Evolutionary conservation across 2,888 invertebrate genomes (phyloP).

Genomic region (Parelbella ahira): DNA sequence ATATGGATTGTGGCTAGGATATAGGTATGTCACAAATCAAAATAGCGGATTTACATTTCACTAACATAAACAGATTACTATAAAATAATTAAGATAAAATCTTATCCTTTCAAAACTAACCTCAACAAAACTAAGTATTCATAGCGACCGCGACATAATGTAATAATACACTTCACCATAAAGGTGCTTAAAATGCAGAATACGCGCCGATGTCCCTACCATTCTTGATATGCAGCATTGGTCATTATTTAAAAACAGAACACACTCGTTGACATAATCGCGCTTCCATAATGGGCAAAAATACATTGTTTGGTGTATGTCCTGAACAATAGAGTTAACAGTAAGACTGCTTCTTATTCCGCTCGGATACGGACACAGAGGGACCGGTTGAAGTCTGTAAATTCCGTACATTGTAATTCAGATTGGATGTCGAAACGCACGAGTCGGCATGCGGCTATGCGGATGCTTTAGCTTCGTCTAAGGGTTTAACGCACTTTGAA

Average conservation of each 20-base stretch:
- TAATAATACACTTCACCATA: constrained; percentile 16
- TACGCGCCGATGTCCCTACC: constrained; percentile 42
- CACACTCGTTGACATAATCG: constrained; percentile 75
- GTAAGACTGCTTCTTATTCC: constrained; percentile 77
- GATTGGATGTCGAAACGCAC: constrained; percentile 71
- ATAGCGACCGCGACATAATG: constrained; percentile 17
- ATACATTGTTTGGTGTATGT: constrained; percentile 70
- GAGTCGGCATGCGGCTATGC: constrained; percentile 71
- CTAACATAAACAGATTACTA: too few species aligned
- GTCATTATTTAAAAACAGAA: constrained; percentile 72
- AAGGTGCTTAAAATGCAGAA: constrained; percentile 48
- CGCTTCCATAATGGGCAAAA: constrained; percentile 72
- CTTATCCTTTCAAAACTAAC: neutral
- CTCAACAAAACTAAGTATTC: constrained; percentile 23
- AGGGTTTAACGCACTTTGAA: constrained; percentile 42
- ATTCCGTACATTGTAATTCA: constrained; percentile 75
- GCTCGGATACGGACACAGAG: constrained; percentile 67
- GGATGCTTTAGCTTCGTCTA: constrained; percentile 46
- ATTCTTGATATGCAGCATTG: constrained; percentile 53
- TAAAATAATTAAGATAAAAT: too few species aligned
- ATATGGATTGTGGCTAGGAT: too few species aligned
- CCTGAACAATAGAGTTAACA: constrained; percentile 74
- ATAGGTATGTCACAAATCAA: too few species aligned
- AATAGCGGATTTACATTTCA: too few species aligned
- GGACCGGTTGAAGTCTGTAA: constrained; percentile 58